Evolutionary conservation across 2,797 vertebrate species (phyloP).

Genomic region (Philypnodon macrostomus): DNA sequence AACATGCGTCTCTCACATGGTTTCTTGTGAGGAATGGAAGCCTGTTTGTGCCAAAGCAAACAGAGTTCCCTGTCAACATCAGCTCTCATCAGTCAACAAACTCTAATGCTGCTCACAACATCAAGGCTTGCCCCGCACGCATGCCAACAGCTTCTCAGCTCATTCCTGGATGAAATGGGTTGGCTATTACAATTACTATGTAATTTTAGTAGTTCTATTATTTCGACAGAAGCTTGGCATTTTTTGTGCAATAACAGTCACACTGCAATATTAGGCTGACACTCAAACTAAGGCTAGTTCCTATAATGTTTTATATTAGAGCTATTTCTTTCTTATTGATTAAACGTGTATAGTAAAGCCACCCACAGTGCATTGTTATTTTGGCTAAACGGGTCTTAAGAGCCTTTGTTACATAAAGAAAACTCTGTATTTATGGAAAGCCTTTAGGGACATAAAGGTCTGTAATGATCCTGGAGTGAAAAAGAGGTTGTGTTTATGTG

Average conservation of each 20-base stretch:
- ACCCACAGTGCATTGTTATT: constrained; percentile 62
- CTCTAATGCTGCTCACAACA: constrained; percentile 32
- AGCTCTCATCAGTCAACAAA: constrained; percentile 63
- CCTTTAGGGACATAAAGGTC: constrained; percentile 51
- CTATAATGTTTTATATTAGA: too few species aligned
- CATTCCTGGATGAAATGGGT: constrained; percentile 1
- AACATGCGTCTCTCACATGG: constrained; percentile 40
- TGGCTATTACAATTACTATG: constrained; percentile 15
- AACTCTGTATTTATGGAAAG: constrained; percentile 52
- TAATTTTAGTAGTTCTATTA: not conserved
- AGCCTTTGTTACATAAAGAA: constrained; percentile 48
- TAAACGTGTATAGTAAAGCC: constrained; percentile 28
- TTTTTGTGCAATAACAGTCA: too few species aligned
- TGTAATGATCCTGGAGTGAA: constrained; percentile 44
- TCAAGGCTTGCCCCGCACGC: constrained; percentile 33
- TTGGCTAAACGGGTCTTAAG: constrained; percentile 39
- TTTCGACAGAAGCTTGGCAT: too few species aligned
- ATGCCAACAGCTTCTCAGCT: constrained; percentile 35
- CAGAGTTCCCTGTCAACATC: constrained; percentile 64
- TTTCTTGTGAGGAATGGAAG: constrained; percentile 53
- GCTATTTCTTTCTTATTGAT: too few species aligned
- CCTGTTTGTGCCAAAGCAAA: constrained; percentile 64
- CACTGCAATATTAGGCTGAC: too few species aligned
- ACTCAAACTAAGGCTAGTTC: too few species aligned
- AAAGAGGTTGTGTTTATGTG: constrained; percentile 43